Evolutionary conservation across 2,797 vertebrate species (phyloP).

Genomic region (Microctenopoma steveboyesi): DNA sequence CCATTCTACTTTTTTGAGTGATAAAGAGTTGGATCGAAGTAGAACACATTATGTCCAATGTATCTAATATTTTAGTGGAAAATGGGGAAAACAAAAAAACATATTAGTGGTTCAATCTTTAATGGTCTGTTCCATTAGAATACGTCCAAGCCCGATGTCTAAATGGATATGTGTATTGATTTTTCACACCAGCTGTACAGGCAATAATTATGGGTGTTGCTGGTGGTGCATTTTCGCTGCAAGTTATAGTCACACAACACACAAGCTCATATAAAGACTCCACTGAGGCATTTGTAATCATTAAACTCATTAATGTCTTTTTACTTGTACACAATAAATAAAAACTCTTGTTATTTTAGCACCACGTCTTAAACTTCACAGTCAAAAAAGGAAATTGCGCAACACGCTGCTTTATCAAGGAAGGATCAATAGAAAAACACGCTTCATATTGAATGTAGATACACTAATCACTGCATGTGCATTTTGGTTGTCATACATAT

Average conservation of each 20-base stretch:
- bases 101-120: not conserved
- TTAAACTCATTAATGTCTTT: not conserved
- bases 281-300: not conserved
- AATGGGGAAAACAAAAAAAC: not conserved
- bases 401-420: no score
- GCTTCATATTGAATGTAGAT: not conserved
- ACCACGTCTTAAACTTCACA: not conserved
- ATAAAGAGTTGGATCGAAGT: not conserved
- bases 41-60: not conserved
- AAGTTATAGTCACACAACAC: constrained; percentile 5
- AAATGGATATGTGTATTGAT: constrained; percentile 12
- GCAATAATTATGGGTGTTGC: not conserved
- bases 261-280: not conserved
- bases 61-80: not conserved
- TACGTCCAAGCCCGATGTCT: not conserved
- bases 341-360: not conserved
- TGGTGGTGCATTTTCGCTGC: not conserved
- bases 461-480: no score
- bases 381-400: not conserved
- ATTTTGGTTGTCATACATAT: no score
- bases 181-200: constrained; percentile 4
- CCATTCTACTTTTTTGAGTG: not conserved
- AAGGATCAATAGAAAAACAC: not conserved
- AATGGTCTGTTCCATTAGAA: constrained; percentile 3
- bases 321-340: not conserved